Evolutionary conservation across 30 jellyfish, hydroid and myxozoan species (phyloP).

Genomic region (Aurelia aurita): DNA sequence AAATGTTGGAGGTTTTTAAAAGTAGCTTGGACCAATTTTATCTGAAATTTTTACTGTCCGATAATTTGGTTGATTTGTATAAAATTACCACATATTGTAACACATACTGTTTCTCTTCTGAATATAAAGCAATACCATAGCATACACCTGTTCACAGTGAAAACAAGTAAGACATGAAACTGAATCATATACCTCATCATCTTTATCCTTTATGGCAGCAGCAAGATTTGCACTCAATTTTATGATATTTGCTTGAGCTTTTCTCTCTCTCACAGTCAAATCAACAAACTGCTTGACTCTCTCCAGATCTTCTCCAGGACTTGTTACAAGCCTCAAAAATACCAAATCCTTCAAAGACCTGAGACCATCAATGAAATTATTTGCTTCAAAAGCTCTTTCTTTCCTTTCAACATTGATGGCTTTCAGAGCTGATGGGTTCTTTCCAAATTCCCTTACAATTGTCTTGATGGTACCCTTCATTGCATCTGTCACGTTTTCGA

Average conservation of each 20-base stretch:
- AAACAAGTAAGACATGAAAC: too few species aligned
- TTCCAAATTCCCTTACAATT: slow-evolving; percentile 74
- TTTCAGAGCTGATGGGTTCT: slow-evolving; percentile 81
- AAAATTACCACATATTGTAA: too few species aligned
- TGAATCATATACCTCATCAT: slow-evolving; percentile 48
- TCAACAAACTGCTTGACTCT: slow-evolving; percentile 66
- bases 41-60: too few species aligned
- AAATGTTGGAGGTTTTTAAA: too few species aligned
- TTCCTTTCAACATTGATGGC: slow-evolving; percentile 73
- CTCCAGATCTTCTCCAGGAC: slow-evolving; percentile 88
- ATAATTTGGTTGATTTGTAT: too few species aligned
- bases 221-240: slow-evolving; percentile 68
- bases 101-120: too few species aligned
- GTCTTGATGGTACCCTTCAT: slow-evolving; percentile 52
- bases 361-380: slow-evolving; percentile 63
- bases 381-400: slow-evolving; percentile 93
- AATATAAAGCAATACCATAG: too few species aligned
- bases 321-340: slow-evolving; percentile 70
- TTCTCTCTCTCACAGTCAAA: slow-evolving; percentile 64
- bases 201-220: slow-evolving; percentile 68
- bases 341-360: slow-evolving; percentile 67
- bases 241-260: slow-evolving; percentile 64
- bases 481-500: slow-evolving; percentile 24
- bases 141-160: too few species aligned
- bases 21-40: too few species aligned